Evolutionary conservation across 1,140 invertebrate species (phyloP).

Genomic region (Bombus picipes): DNA sequence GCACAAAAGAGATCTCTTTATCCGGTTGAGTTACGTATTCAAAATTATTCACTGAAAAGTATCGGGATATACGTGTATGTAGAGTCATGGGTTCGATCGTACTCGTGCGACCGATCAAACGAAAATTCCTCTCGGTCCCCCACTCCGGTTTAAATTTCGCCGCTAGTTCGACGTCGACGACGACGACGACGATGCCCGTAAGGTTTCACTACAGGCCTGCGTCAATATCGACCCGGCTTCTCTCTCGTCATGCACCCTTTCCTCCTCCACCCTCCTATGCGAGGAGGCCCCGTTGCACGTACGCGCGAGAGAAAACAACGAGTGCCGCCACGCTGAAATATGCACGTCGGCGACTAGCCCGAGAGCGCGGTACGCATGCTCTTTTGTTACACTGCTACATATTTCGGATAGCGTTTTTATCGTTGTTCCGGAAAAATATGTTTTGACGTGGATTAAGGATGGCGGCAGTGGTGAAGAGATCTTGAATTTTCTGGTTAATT

Average conservation of each 20-base stretch:
- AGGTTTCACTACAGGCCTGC: conserved; percentile 57
- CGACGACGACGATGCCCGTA: conserved; percentile 37
- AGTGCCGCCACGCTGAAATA: conserved; percentile 33
- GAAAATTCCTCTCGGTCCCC: neutral
- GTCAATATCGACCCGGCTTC: conserved; percentile 63
- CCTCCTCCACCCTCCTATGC: conserved; percentile 24
- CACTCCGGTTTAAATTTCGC: neutral
- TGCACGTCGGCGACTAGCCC: conserved; percentile 25
- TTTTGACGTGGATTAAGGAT: neutral
- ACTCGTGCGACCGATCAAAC: conserved; percentile 30
- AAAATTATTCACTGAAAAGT: neutral
- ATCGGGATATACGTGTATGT: neutral
- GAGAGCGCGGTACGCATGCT: neutral
- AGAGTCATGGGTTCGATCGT: neutral
- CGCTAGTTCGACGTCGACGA: conserved; percentile 46
- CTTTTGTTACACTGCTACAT: neutral
- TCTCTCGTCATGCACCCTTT: conserved; percentile 52
- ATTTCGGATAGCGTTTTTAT: neutral
- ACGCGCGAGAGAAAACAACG: conserved; percentile 54
- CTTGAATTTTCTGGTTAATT: neutral
- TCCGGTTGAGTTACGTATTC: neutral
- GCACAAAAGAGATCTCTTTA: neutral
- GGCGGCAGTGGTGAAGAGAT: neutral
- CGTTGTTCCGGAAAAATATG: neutral
- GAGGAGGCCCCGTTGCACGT: conserved; percentile 61